phyloP scores from a whole-genome alignment of 1,140 invertebrate genomes.

The Conus betulinus region DNA sequence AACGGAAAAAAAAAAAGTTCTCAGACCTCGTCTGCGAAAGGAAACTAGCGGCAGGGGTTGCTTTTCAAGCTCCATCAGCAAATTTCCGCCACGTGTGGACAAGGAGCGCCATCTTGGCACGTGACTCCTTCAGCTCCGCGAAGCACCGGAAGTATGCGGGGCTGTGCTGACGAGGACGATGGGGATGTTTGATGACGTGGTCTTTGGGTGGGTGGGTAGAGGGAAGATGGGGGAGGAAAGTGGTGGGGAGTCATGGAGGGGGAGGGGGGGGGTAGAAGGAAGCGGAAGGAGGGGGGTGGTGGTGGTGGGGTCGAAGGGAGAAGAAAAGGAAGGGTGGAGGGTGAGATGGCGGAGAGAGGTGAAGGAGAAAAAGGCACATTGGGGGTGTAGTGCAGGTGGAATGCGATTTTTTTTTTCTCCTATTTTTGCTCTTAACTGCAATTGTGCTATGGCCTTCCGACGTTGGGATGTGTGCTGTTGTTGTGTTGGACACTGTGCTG shows the following conservation, averaged over 20 bases:
- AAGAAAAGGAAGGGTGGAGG: background rate
- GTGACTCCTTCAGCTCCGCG: slow-evolving; percentile 19
- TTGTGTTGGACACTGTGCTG: no score
- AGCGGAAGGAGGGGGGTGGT: background rate
- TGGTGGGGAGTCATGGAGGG: background rate
- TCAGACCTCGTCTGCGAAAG: background rate
- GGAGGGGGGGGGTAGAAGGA: background rate
- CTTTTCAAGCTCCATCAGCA: slow-evolving; percentile 28
- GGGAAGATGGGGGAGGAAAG: background rate
- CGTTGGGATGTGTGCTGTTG: no score
- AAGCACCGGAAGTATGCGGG: slow-evolving; percentile 1
- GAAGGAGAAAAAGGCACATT: no score
- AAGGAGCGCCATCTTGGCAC: slow-evolving; percentile 25
- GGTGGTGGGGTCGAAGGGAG: background rate
- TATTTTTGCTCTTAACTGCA: no score
- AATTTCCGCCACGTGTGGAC: slow-evolving; percentile 18
- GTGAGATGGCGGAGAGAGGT: no score
- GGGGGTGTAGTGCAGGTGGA: no score
- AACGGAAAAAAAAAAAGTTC: background rate
- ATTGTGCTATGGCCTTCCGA: no score
- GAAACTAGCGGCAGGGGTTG: background rate
- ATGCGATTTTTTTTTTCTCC: no score
- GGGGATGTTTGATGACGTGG: background rate
- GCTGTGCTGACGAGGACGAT: slow-evolving; percentile 1
- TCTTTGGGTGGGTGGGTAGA: background rate